Evolutionary conservation across 2,113 vertebrate genomes (phyloP).

Genomic region (Myodes glareolus): DNA sequence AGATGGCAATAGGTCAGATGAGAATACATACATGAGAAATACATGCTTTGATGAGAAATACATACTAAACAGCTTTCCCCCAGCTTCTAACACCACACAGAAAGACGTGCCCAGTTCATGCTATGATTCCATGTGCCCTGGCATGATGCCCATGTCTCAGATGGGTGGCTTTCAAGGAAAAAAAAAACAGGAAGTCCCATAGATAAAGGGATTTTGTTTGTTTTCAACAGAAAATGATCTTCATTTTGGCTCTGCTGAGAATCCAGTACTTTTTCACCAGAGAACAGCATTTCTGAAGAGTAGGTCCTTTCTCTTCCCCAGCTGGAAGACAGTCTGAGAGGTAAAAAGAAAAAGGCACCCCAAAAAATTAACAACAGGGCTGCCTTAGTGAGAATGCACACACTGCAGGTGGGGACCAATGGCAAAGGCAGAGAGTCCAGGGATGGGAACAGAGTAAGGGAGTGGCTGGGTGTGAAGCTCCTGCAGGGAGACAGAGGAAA

Average conservation of each 20-base stretch:
- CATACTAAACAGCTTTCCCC: neutral
- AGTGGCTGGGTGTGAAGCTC: neutral
- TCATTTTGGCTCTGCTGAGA: slow-evolving; percentile 70
- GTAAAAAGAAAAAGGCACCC: neutral
- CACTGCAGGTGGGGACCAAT: neutral
- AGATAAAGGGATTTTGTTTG: slow-evolving; percentile 75
- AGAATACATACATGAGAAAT: slow-evolving; percentile 40
- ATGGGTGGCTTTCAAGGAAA: slow-evolving; percentile 14
- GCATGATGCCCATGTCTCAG: slow-evolving; percentile 4
- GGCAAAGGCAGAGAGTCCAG: neutral
- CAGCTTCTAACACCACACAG: neutral
- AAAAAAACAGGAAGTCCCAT: slow-evolving; percentile 72
- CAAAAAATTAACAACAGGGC: neutral
- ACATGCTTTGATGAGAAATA: slow-evolving; percentile 15
- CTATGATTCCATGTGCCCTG: slow-evolving; percentile 60
- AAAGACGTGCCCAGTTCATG: slow-evolving; percentile 46
- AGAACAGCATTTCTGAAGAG: slow-evolving; percentile 73
- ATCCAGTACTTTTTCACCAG: slow-evolving; percentile 67
- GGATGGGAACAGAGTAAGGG: neutral
- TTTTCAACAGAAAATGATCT: slow-evolving; percentile 64
- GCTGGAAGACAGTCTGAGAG: neutral
- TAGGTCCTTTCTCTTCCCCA: slow-evolving; percentile 27
- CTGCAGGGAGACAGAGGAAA: neutral
- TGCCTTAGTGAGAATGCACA: neutral
- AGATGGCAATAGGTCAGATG: neutral